These are phyloP conservation scores for Phalacrocorax carbo DNA, from an alignment of 2,113 vertebrate species.

Conservation along the genomic window DNA sequence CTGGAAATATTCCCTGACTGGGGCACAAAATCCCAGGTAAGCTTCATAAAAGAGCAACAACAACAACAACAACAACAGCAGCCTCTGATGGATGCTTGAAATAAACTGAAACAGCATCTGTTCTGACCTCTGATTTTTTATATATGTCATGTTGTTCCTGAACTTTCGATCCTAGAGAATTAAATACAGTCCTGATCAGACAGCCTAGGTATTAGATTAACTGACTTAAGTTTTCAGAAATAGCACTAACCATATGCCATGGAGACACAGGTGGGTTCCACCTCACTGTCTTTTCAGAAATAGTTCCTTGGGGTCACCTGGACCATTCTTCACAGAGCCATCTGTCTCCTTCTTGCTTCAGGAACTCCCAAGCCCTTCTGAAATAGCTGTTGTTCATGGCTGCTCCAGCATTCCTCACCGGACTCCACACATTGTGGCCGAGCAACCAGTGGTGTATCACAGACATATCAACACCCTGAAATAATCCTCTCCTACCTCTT, in stretches of 20 bases:
- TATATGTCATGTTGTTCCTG: background rate
- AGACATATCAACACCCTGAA: background rate
- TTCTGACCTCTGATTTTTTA: background rate
- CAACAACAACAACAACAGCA: background rate
- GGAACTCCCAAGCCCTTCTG: background rate
- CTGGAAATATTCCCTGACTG: background rate
- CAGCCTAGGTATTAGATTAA: background rate
- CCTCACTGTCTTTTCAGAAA: background rate
- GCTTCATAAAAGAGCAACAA: background rate
- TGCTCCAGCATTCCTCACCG: fast-evolving
- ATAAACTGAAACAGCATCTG: background rate
- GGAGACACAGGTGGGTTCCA: background rate
- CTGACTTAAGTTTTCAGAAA: background rate
- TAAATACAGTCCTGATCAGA: background rate
- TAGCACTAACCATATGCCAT: background rate
- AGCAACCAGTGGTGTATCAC: background rate
- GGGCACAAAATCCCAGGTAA: background rate
- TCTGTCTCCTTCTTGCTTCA: background rate
- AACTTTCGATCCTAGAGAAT: background rate
- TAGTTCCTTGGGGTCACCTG: background rate
- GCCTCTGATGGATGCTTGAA: background rate
- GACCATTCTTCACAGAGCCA: background rate
- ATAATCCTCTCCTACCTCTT: background rate
- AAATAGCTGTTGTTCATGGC: background rate
- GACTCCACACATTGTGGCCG: fast-evolving